Evolutionary conservation across 2,888 invertebrate genomes (phyloP).

Genomic region (Digitonthophagus gazella): DNA sequence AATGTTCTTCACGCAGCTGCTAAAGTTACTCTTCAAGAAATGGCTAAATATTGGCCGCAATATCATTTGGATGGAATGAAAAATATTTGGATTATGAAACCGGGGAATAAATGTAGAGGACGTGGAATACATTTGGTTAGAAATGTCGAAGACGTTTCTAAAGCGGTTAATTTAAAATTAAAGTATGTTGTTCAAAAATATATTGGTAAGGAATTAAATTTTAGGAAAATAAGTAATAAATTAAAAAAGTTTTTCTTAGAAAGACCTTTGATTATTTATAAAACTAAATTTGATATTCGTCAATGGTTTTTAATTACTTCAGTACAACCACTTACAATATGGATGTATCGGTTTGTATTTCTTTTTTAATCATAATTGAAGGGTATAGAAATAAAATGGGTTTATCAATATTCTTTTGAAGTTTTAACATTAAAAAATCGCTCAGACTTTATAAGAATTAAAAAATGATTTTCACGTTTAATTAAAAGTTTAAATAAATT

Average conservation of each 20-base stretch:
- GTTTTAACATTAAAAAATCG: not conserved
- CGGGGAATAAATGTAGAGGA: slow-evolving; percentile 87
- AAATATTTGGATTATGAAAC: slow-evolving; percentile 95
- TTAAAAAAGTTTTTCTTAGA: slow-evolving; percentile 60
- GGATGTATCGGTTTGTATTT: slow-evolving; percentile 90
- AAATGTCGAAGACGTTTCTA: slow-evolving; percentile 80
- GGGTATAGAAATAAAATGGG: no score
- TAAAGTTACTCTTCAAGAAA: slow-evolving; percentile 62
- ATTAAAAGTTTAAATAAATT: no score
- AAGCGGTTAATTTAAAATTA: slow-evolving; percentile 65
- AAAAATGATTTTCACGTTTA: no score
- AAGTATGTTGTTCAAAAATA: slow-evolving; percentile 94
- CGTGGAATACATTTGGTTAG: slow-evolving; percentile 86
- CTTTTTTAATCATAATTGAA: not conserved
- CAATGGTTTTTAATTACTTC: slow-evolving; percentile 94
- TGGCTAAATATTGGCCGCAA: slow-evolving; percentile 77
- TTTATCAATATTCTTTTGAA: no score
- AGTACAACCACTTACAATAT: slow-evolving; percentile 85
- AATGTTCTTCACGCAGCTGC: slow-evolving; percentile 50
- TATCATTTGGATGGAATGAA: slow-evolving; percentile 79
- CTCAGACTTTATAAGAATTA: no score
- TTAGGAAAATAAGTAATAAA: not conserved
- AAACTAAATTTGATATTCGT: slow-evolving; percentile 92
- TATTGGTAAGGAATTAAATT: slow-evolving; percentile 66
- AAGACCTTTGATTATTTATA: slow-evolving; percentile 81